Base-by-base conservation (phyloP, 2,797 vertebrate species). In the Oryzias sinensis region DNA sequence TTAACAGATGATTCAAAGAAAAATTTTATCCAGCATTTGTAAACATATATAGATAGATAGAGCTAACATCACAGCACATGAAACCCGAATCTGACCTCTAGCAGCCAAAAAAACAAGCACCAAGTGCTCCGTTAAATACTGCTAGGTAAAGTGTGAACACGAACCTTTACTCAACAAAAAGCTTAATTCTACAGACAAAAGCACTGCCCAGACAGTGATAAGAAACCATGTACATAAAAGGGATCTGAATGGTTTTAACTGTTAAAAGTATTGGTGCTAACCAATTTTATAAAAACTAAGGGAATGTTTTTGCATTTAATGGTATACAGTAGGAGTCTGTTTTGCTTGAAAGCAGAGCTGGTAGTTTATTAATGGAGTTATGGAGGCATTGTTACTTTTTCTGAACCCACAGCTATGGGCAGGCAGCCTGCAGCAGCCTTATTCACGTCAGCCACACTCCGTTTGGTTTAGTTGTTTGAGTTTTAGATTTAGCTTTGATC, bases 381-480 rank as follows among this genome's bases (percentile, higher is more conserved):
- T 37, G 3, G 9, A 37, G 33, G 33, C 33, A 37, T 11, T 37
- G 33, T 13, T 37, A 37, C 33, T 37, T 9, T 37, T 37, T 11
- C 11, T 37, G 33, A 9, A 37, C 33, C 33, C 33, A 37, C 33
- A 37, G 9, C 9, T 37, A 9, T 11, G 33, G 2, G 33, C 33
- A 37, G 33, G 9, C 33, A 37, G 29, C 29, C 29, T 40, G 60
- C 67, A 70, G 80, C 50, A 25, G 59, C 43, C 53, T 69, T 61
- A 76, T 85, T 76, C 74, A 46, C 53, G 73, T 74, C 83, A 76
- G 67, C 49, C 6, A 1, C 56, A 17, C 63, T 81, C 72, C 70
- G 54, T 86, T 84, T 78, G 72, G 78, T 46, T 74, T 59, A 67
- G 65, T 47, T 70, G 49, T 77, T 77, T 81, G 81, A 78, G 86